Percentiles rank a stretch among this genome's conserved stretches.
Conservation (phyloP, 1,140 invertebrate species). For the Drosophila pandora region DNA sequence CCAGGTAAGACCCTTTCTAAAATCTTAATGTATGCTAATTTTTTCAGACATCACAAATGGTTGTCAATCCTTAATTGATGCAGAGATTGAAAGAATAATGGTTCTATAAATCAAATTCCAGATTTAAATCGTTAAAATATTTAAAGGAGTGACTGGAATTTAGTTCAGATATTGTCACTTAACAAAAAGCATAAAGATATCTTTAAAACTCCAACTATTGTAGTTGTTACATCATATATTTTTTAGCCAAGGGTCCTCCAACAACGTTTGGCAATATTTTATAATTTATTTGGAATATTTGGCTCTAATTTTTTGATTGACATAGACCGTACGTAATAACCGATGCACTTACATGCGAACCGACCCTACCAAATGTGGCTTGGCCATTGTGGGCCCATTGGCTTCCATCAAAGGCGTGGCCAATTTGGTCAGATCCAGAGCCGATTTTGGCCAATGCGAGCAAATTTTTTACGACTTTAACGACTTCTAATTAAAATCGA, state of each 20-base stretch:
- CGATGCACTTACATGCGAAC: slow-evolving; percentile 24
- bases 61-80: background rate
- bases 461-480: slow-evolving; percentile 80
- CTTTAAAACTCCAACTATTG: no score
- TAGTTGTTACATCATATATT: background rate
- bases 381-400: slow-evolving; percentile 12
- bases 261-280: background rate
- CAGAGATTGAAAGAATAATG: background rate
- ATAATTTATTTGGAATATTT: background rate
- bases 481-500: slow-evolving; percentile 79
- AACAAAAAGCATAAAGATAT: no score
- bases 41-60: background rate
- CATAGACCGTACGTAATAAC: slow-evolving; percentile 34
- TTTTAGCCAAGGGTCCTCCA: background rate
- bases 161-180: no score
- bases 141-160: background rate
- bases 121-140: background rate
- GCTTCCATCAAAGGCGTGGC: slow-evolving; percentile 12
- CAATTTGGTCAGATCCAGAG: slow-evolving; percentile 23
- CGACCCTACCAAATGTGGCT: slow-evolving; percentile 20
- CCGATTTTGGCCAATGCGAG: slow-evolving; percentile 57
- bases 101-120: background rate
- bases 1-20: slow-evolving; percentile 33
- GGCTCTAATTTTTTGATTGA: slow-evolving; percentile 32
- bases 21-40: slow-evolving; percentile 23